Base-by-base conservation (phyloP, 2,113 vertebrate species). In the Amblyornis subalaris region DNA sequence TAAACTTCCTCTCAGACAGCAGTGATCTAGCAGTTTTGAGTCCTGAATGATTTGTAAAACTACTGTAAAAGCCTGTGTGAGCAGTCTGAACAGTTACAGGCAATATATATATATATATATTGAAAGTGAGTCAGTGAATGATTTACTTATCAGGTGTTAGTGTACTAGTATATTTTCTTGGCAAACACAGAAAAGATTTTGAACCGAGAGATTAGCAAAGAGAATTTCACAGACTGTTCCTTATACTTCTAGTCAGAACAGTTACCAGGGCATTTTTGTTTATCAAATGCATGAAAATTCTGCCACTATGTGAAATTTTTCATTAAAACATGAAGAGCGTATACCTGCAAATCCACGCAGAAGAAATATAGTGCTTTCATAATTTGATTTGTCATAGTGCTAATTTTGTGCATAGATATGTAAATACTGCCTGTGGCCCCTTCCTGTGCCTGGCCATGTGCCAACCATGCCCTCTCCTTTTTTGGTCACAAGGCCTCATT, bases 241-340 rank as follows among this genome's bases (percentile, higher is more conserved):
- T 85, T 64, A 42, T 60, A 29, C 48, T 74, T 82, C 42, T 69
- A 85, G 85, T 93, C 28, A 75, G 57, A 92, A 78, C n/a, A 38
- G 80, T 74, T 86, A 94, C 36, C 16, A 77, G 78, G 69, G 55
- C 75, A 71, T 75, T 92, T 87, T 85, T 14, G 17, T 86, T 93
- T 84, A 65, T 87, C 23, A 53, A 89, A 92, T 48, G 22, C 33
- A 64, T 54, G 40, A 85, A 50, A 83, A 55, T 80, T 93, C 45
- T 65, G 12, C 28, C 26, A 62, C 23, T 60, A 10, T 22, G 7
- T 58, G 35, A 83, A 65, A 53, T 7, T 33, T 69, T 84, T 79
- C 4, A 6, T 75, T 88, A 65, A 88, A 85, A 48, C 21, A 50
- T 22, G 10, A 85, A 42, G 48, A 73, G 6, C 29, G 42, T 62